Evolutionary conservation across 1,140 invertebrate species (phyloP).

Genomic region (Macrocentrus cingulum): DNA sequence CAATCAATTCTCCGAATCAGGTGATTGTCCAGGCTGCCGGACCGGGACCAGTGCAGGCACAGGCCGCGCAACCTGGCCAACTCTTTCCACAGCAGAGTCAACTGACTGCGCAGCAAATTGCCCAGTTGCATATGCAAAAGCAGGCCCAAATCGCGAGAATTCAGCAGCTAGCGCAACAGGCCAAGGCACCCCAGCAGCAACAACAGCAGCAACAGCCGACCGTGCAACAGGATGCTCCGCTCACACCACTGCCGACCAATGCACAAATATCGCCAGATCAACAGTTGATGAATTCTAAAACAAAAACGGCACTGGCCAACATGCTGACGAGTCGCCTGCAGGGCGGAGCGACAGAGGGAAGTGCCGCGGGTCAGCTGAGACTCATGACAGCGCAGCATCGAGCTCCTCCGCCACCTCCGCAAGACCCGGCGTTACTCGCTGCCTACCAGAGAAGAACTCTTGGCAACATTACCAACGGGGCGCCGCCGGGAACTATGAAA

Average conservation of each 20-base stretch:
- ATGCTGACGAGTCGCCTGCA: conserved; percentile 88
- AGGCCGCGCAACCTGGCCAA: too few species aligned
- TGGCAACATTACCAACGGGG: conserved; percentile 59
- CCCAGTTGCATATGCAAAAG: conserved; percentile 53
- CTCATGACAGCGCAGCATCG: conserved; percentile 81
- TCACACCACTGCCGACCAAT: conserved; percentile 46
- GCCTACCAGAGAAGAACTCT: conserved; percentile 57
- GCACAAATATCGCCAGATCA: conserved; percentile 54
- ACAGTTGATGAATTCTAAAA: conserved; percentile 80
- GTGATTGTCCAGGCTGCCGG: conserved; percentile 48
- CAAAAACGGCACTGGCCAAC: conserved; percentile 93
- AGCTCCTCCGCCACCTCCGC: conserved; percentile 57
- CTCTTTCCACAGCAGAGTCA: conserved; percentile 51
- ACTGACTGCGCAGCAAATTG: conserved; percentile 48
- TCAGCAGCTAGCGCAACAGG: conserved; percentile 44
- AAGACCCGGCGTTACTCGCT: conserved; percentile 52
- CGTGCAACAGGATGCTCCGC: conserved; percentile 44
- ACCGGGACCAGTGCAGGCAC: conserved; percentile 40
- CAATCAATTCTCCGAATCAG: conserved; percentile 53
- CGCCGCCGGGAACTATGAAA: conserved; percentile 51
- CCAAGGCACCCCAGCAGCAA: too few species aligned
- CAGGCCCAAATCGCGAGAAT: conserved; percentile 59
- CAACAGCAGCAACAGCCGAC: conserved; percentile 39
- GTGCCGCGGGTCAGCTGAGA: conserved; percentile 72
- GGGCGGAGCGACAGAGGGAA: conserved; percentile 61